Conservation (phyloP, 1,140 invertebrate species). For the Caerostris darwini region DNA sequence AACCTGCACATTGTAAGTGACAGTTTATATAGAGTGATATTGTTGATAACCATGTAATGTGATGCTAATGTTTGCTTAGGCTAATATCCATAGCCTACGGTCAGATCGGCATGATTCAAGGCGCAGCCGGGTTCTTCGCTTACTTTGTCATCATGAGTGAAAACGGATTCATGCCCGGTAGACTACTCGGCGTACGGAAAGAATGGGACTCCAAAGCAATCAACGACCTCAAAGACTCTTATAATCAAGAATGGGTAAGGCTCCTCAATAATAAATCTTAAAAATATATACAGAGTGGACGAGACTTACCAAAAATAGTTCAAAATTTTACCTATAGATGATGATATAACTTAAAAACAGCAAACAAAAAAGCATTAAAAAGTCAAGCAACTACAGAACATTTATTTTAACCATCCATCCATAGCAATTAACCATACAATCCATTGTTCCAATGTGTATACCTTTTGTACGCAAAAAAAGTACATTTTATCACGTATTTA, state of each 20-base stretch:
- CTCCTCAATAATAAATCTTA: not conserved
- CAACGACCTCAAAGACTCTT: conserved; percentile 97
- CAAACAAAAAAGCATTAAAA: not conserved
- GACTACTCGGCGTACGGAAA: conserved; percentile 94
- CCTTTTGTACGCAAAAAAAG: too few relatives aligned
- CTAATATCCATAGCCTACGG: conserved; percentile 92
- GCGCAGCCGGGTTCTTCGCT: conserved; percentile 98
- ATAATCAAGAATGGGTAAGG: conserved; percentile 98
- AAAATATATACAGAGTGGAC: too few relatives aligned
- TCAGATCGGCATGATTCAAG: conserved; percentile 99
- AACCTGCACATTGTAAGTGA: too few relatives aligned
- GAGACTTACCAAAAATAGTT: too few relatives aligned
- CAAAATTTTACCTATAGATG: too few relatives aligned
- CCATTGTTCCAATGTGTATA: too few relatives aligned
- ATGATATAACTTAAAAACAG: too few relatives aligned
- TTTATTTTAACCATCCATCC: too few relatives aligned
- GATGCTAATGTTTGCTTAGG: conserved; percentile 37
- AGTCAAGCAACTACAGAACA: too few relatives aligned
- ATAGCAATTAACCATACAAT: too few relatives aligned
- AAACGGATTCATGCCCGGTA: conserved; percentile 94
- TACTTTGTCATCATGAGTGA: conserved; percentile 99
- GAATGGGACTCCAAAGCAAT: conserved; percentile 98
- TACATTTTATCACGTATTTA: too few relatives aligned
- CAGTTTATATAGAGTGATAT: too few relatives aligned
- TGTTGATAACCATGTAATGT: not conserved